Base-by-base conservation (phyloP, 2,888 invertebrate species). In the Ophion costatus region DNA sequence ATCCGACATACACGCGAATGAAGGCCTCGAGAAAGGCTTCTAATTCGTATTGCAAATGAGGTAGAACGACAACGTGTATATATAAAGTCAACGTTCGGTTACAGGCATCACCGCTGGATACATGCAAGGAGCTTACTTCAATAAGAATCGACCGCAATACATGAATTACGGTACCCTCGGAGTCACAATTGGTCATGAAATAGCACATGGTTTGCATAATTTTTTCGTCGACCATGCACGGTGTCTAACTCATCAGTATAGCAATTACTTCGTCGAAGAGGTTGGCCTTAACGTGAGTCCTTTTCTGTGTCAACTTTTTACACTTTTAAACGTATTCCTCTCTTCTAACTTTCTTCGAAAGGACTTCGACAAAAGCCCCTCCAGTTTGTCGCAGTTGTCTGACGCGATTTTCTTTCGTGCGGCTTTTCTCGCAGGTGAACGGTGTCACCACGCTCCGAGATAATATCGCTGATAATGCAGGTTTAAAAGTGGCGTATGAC, bases 381-480 rank as follows among this genome's bases (percentile, higher is more conserved):
- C n/a, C n/a, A n/a, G n/a, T n/a, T n/a, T n/a, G n/a, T n/a, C n/a
- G n/a, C n/a, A n/a, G n/a, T n/a, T n/a, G n/a, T n/a, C n/a, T n/a
- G n/a, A n/a, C n/a, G n/a, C n/a, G n/a, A n/a, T n/a, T n/a, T n/a
- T n/a, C n/a, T n/a, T n/a, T n/a, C n/a, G n/a, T n/a, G n/a, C n/a
- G n/a, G 61, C 51, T 66, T 76, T 70, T 84, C 86, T 91, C 94
- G 42, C 93, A 98, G 98, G 93, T 98, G 77, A 98, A 98, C 92
- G 98, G 98, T 78, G 96, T 98, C 83, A 98, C 97, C 91, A 98
- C 98, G 0, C 98, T 98, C 94, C 98, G 98, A 14, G 98, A 98
- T 93, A 98, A 98, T 93, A 98, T 98, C 81, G 98, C 98, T 0
- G 98, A 98, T 93, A 98, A 98, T 92, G 98, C 98, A 2, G 98